A percentile compares a stretch with the other conserved stretches of the same genome.
Evolutionary conservation across 2,113 vertebrate species (phyloP).

Genomic region (Neolamprologus cancellatus): DNA sequence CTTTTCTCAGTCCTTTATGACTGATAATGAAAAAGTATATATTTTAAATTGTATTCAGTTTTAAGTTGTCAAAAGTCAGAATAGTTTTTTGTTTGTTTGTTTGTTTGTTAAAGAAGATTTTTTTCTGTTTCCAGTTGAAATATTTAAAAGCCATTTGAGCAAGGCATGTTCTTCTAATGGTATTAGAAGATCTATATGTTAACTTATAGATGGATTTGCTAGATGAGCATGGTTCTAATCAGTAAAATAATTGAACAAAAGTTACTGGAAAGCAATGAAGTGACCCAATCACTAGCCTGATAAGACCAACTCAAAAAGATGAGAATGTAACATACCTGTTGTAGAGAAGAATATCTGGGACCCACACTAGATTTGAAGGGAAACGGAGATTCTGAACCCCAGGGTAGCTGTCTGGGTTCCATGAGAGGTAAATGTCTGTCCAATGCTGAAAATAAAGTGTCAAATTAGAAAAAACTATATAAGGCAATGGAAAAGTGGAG

Average conservation of each 20-base stretch:
- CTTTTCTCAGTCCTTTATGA: background rate
- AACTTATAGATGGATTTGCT: background rate
- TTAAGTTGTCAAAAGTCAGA: background rate
- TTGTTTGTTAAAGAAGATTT: background rate
- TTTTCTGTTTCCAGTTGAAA: background rate
- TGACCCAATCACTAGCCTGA: background rate
- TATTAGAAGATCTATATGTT: background rate
- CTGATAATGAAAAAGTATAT: background rate
- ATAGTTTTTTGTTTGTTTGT: background rate
- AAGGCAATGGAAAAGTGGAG: background rate
- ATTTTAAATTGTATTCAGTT: background rate
- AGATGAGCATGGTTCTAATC: background rate
- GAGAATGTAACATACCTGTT: slow-evolving; percentile 76
- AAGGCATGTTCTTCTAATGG: background rate
- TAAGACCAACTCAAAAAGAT: background rate
- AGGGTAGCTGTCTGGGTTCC: slow-evolving; percentile 79
- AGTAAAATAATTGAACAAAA: background rate
- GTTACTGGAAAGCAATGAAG: background rate
- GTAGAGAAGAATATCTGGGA: slow-evolving; percentile 87
- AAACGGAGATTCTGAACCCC: slow-evolving; percentile 85
- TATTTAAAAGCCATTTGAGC: background rate
- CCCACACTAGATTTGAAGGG: slow-evolving; percentile 82
- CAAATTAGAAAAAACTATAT: background rate
- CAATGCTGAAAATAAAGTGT: slow-evolving; percentile 65
- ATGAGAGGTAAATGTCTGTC: slow-evolving; percentile 81